Evolutionary conservation across 2,888 invertebrate species (phyloP).

Genomic region (Laspeyria flexula): DNA sequence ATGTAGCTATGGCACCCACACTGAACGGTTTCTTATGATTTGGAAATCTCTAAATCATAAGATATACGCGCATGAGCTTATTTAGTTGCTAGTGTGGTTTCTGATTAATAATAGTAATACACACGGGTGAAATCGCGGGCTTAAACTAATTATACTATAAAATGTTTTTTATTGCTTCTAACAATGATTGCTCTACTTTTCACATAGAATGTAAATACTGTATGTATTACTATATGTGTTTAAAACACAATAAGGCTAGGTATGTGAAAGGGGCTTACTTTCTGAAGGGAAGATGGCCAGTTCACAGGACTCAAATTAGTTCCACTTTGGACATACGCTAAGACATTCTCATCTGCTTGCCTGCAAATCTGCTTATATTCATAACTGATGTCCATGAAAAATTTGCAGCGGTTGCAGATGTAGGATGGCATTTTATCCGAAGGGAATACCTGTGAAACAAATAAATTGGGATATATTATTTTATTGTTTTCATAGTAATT

Average conservation of each 20-base stretch:
- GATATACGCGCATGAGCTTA: no score
- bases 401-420: conserved; percentile 89
- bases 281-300: conserved; percentile 72
- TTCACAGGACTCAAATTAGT: conserved; percentile 82
- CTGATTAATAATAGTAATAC: no score
- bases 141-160: no score
- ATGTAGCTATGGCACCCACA: no score
- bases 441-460: conserved; percentile 80
- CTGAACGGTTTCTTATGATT: no score
- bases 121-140: no score
- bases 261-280: conserved; percentile 61
- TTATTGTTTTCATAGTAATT: background rate
- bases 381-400: conserved; percentile 89
- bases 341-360: conserved; percentile 89
- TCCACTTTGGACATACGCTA: conserved; percentile 89
- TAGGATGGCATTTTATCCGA: conserved; percentile 91
- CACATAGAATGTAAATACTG: no score
- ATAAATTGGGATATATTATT: background rate
- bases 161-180: no score
- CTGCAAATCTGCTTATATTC: conserved; percentile 92
- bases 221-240: no score
- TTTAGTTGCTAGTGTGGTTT: no score
- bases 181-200: no score
- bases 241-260: background rate
- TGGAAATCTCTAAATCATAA: no score